Percentiles rank a stretch among this genome's conserved stretches.
Conservation (phyloP, 2,113 vertebrate species). For the Drymodes brunneopygia region DNA sequence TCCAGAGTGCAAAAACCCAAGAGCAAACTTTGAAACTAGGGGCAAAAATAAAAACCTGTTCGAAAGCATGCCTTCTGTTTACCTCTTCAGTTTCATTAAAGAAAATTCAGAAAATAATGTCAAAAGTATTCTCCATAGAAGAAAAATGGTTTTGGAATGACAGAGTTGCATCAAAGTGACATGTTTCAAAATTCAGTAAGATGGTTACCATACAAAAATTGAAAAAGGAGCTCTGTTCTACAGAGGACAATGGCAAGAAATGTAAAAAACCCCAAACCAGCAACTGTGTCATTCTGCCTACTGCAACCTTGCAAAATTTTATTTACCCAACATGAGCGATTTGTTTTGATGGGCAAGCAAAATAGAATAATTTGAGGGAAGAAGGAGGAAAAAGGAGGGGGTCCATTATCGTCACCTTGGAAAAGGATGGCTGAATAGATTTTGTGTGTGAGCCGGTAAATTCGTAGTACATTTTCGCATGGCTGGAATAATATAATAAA, state of each 20-base stretch:
- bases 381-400: not conserved
- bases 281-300: not conserved
- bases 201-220: too few relatives aligned
- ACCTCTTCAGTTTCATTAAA: not conserved
- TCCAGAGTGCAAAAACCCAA: not conserved
- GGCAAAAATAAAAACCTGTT: not conserved
- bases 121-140: not conserved
- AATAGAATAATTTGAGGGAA: constrained; percentile 6
- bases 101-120: not conserved
- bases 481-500: constrained; percentile 24
- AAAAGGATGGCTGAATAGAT: not conserved
- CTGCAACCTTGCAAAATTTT: not conserved
- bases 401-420: not conserved
- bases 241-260: not conserved
- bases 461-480: not conserved
- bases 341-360: constrained; percentile 32
- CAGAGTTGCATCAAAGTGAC: not conserved
- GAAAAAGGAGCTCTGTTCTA: too few relatives aligned
- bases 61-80: not conserved
- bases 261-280: not conserved
- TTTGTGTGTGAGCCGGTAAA: constrained; percentile 29
- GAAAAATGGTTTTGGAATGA: not conserved
- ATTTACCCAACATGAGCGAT: constrained; percentile 19
- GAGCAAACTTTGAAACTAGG: not conserved
- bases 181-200: not conserved